Evolutionary conservation across 2,888 invertebrate genomes (phyloP).

Genomic region (Chouioia cunea): DNA sequence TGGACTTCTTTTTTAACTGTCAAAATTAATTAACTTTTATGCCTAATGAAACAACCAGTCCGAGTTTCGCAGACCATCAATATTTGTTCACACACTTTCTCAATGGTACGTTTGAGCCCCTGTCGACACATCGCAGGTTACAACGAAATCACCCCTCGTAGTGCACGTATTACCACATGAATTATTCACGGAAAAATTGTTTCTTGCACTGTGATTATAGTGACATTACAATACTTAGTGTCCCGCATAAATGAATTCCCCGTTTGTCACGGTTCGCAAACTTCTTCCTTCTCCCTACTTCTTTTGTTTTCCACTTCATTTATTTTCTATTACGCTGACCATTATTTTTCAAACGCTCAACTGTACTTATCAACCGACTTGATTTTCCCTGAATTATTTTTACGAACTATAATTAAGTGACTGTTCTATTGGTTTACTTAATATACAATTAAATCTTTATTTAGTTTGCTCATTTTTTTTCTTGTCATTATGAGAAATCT

Average conservation of each 20-base stretch:
- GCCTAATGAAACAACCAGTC: too few relatives aligned
- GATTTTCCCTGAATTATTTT: conserved; percentile 1
- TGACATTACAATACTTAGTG: conserved; percentile 39
- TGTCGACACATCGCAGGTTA: background rate
- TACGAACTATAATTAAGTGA: background rate
- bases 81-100: too few relatives aligned
- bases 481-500: too few relatives aligned
- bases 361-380: conserved; percentile 14
- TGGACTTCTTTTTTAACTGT: too few relatives aligned
- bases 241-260: conserved; percentile 32
- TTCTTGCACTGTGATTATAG: conserved; percentile 45
- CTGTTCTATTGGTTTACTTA: background rate
- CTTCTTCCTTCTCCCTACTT: conserved; percentile 29
- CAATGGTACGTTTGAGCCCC: too few relatives aligned
- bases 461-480: too few relatives aligned
- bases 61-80: too few relatives aligned
- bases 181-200: conserved; percentile 45
- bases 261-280: conserved; percentile 30
- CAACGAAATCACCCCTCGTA: background rate
- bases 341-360: background rate
- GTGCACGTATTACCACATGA: conserved; percentile 29
- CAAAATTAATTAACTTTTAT: too few relatives aligned
- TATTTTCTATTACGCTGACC: conserved; percentile 22
- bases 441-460: background rate
- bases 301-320: conserved; percentile 31